Evolutionary conservation across 2,113 vertebrate species (phyloP).

Genomic region (Crotalus horridus): DNA sequence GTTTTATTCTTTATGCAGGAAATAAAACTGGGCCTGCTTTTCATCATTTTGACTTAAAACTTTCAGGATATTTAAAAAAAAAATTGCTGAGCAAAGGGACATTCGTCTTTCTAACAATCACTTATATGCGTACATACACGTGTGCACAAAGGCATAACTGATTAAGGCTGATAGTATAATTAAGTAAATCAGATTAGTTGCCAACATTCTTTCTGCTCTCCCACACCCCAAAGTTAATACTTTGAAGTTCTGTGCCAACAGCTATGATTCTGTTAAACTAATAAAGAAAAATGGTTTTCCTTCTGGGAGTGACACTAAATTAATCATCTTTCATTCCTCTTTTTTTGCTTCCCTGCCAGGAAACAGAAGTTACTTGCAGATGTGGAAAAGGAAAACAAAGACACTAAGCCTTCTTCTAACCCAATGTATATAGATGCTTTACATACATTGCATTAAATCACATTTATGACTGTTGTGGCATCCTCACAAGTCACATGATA

Average conservation of each 20-base stretch:
- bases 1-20: conserved; percentile 45
- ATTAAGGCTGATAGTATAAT: conserved; percentile 23
- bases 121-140: conserved; percentile 8
- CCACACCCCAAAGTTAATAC: background rate
- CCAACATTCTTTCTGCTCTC: conserved; percentile 34
- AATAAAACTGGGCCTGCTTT: conserved; percentile 49
- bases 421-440: background rate
- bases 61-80: conserved; percentile 27
- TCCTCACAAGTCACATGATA: background rate
- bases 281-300: conserved; percentile 39
- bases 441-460: background rate
- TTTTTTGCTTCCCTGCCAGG: background rate
- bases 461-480: background rate
- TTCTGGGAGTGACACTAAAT: background rate
- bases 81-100: conserved; percentile 31
- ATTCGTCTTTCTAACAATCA: conserved; percentile 33
- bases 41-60: conserved; percentile 48
- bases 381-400: background rate
- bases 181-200: conserved; percentile 14
- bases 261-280: conserved; percentile 13
- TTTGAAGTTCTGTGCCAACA: background rate
- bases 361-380: background rate
- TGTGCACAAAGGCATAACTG: background rate
- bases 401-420: background rate
- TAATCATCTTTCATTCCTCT: conserved; percentile 9